A percentile compares a stretch with the other conserved stretches of the same genome.
Evolutionary conservation across 2,888 invertebrate genomes (phyloP).

Genomic region (Exocentrus adspersus): DNA sequence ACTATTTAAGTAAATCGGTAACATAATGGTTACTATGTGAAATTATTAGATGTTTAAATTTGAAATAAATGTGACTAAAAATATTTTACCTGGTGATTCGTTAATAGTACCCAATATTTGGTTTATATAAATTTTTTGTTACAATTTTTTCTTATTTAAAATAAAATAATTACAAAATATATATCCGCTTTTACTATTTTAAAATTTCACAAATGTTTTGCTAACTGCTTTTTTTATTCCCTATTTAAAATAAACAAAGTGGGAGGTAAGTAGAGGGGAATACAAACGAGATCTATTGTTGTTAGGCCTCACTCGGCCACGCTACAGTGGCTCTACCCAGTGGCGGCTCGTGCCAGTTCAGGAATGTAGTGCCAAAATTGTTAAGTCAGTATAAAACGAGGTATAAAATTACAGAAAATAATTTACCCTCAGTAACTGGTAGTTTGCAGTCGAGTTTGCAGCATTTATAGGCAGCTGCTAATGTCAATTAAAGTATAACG

Average conservation of each 20-base stretch:
- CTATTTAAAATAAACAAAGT: neutral
- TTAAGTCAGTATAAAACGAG: no score
- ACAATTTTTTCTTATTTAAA: conserved; percentile 45
- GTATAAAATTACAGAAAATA: no score
- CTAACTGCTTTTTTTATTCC: neutral
- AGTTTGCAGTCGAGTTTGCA: no score
- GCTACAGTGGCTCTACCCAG: no score
- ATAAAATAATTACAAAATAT: conserved; percentile 44
- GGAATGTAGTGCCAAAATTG: no score
- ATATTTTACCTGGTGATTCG: conserved; percentile 47
- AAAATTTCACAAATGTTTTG: neutral
- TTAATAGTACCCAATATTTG: conserved; percentile 44
- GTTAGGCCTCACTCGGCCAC: no score
- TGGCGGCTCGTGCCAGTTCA: no score
- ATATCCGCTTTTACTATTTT: conserved; percentile 13
- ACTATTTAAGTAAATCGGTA: conserved; percentile 51
- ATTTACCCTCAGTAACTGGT: no score
- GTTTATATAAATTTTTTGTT: conserved; percentile 46
- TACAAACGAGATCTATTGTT: no score
- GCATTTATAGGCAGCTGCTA: no score
- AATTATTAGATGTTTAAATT: conserved; percentile 63
- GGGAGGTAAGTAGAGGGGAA: neutral
- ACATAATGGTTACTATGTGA: conserved; percentile 58
- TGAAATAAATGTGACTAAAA: conserved; percentile 63
- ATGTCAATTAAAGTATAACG: no score